Evolutionary conservation across 2,797 vertebrate species (phyloP), one percentile per base, ranked within the genome.

Genomic region (Cyclopterus lumpus): DNA sequence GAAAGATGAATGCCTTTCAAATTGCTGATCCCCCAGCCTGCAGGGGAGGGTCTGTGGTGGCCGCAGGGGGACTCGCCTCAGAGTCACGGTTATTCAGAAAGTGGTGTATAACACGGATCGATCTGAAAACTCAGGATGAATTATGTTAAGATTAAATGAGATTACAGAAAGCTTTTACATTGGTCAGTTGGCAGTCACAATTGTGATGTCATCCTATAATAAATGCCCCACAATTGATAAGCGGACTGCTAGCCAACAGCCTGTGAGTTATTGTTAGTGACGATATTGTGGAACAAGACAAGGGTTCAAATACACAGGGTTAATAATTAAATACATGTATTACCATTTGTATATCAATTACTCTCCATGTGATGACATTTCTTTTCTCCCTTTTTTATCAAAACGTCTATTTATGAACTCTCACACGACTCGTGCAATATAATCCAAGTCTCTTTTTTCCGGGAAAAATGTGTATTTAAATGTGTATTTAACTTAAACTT

Each of bases 1-100:
- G 73, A 76, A 89, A 89, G 88, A 92, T 90, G 79, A 92, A 93
- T 89, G 80, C 82, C 88, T 87, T 89, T 88, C 68, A 86, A 85
- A 90, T 63, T 28, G 77, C 86, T 80, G 73, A 82, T 64, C 71
- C 71, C 71, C 34, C 72, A 8, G 73, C 46, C 69, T 51, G 75
- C 63, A 60, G 70, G 54, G 67, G 53, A 67, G 42, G 64, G 58
- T 67, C 44, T 61, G 46, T n/a, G 40, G 73, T 44, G 78, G 22
- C 51, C 34, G 46, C 59, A 30, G 67, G 72, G 66, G 54, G 46
- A 62, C 71, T 75, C 67, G 69, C 67, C 77, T 81, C 48, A 5
- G 32, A 59, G 59, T 26, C 59, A 32, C 24, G 48, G 59, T 72
- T 71, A 30, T 76, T 72, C 48, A 66, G 60, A 85, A 67, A 83